Base-by-base conservation (phyloP, 2,113 vertebrate genomes). In the Entelurus aequoreus region DNA sequence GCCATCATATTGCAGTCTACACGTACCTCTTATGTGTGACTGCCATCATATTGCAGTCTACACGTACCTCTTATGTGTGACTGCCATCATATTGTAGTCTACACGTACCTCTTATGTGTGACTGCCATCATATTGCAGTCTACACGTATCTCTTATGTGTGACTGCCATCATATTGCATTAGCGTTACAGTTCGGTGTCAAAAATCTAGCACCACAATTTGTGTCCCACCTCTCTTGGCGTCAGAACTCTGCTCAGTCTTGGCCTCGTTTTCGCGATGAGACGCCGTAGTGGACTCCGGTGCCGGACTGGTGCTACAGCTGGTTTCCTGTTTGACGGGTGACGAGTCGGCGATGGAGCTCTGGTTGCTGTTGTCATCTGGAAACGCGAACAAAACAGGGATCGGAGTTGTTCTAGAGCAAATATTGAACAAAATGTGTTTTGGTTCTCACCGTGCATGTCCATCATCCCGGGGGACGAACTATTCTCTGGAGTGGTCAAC, bases 341-440 rank as follows among this genome's bases (percentile, higher is more conserved):
- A 98, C 19, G 94, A 94, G 64, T 98, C 96, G 1, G 94, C 94
- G 74, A 97, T 95, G 68, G 96, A 98, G 81, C 96, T 98, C 93
- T 98, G 95, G 90, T 97, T 98, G 89, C 96, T 98, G 77, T 97
- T 98, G 66, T 98, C 96, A 66, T 98, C 96, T 98, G 71, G 46
- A 63, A n/a, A 53, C n/a, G 65, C 2, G 66, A 1, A 50, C 28
- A 68, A 2, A 7, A 55, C 1, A 1, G 6, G 44, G 15, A 47
- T 11, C 8, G 2, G 6, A 42, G 12, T 12, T 3, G 5, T 46
- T 46, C 5, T 46, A 0, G 10, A 46, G 10, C 9, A 46, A 46
- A 4, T 12, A 12, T 42, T 7, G 0, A 51, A 15, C 15, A 16
- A 19, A 28, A 5, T 35, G 5, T 1, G 21, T 12, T 7, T 4